Evolutionary conservation across 2,797 vertebrate species (phyloP), one percentile per base, ranked within the genome.

Genomic region (Otus scops): DNA sequence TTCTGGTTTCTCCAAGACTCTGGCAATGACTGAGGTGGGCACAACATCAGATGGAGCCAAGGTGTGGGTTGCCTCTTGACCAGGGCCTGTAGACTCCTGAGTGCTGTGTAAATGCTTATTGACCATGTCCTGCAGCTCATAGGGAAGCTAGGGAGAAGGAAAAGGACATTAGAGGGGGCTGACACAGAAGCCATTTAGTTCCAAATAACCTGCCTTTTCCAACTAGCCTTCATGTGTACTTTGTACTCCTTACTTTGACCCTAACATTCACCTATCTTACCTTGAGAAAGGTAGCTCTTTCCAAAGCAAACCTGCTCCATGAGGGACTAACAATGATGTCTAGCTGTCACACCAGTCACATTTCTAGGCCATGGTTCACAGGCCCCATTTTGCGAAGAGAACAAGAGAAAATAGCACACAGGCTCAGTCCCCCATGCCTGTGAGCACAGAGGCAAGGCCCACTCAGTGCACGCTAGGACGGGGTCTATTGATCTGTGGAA

Each of bases 91-190:
- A 15, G 97, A 96, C 92, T 99, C 98, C 1, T 98, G 98, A 9
- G 98, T 96, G 80, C 95, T 98, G 94, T 99, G 99, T 97, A 99
- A 98, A 97, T 99, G 99, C 88, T 99, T 99, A 95, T 98, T 99
- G 93, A 99, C 98, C 99, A 99, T 99, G 93, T 99, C 99, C 98
- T 99, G 99, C 18, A 99, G 98, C 97, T 99, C 99, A n/a, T 98
- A 99, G 27, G 99, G 99, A 92, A 99, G 98, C 99, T 99, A 96
- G 7, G 70, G 88, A 88, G 92, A 88, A 97, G 79, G 26, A 93
- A 69, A 89, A 87, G 27, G 26, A 65, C 36, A 47, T 96, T 47
- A 97, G 51, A 83, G 11, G 22, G 13, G 27, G 18, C 34, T 84
- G 34, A n/a, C 59, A 45, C 0, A 3, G 57, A 94, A 92, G 28